Percentiles rank a stretch among this genome's conserved stretches.
phyloP scores from a whole-genome alignment of 2,113 vertebrate species.

The Microtus richardsoni region DNA sequence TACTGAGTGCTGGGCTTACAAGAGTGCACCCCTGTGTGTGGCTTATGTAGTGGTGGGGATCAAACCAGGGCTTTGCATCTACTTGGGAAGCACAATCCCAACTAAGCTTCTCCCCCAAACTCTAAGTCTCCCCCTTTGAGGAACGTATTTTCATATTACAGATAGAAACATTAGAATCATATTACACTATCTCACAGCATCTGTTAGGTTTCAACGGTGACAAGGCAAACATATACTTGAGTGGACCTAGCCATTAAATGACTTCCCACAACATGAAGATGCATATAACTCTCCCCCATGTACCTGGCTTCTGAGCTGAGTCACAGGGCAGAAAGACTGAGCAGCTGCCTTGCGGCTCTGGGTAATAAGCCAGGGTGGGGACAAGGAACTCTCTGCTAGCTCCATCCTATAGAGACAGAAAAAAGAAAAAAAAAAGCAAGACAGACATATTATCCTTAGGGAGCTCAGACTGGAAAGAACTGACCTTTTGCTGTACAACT shows the following conservation, averaged over 20 bases:
- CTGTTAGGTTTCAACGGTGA: background rate
- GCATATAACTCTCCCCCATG: background rate
- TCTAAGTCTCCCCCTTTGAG: background rate
- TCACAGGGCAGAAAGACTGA: background rate
- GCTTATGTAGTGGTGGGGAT: background rate
- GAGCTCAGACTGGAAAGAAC: constrained; percentile 4
- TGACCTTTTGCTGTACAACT: background rate
- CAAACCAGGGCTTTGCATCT: background rate
- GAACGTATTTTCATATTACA: background rate
- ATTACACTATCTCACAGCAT: background rate
- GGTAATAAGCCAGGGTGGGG: background rate
- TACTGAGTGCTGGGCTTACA: background rate
- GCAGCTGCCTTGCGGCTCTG: background rate
- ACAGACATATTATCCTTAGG: background rate
- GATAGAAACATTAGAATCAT: background rate
- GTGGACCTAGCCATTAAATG: background rate
- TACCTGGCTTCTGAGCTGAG: background rate
- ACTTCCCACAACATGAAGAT: background rate
- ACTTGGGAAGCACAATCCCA: background rate
- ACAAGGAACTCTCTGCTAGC: background rate
- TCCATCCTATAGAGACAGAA: background rate
- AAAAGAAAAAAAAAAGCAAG: background rate
- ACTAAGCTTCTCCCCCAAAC: background rate
- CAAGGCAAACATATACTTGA: background rate
- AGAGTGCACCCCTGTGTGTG: background rate